These are phyloP conservation scores for Saxicola maurus DNA, from an alignment of 2,797 vertebrate species.

Conservation along the genomic window DNA sequence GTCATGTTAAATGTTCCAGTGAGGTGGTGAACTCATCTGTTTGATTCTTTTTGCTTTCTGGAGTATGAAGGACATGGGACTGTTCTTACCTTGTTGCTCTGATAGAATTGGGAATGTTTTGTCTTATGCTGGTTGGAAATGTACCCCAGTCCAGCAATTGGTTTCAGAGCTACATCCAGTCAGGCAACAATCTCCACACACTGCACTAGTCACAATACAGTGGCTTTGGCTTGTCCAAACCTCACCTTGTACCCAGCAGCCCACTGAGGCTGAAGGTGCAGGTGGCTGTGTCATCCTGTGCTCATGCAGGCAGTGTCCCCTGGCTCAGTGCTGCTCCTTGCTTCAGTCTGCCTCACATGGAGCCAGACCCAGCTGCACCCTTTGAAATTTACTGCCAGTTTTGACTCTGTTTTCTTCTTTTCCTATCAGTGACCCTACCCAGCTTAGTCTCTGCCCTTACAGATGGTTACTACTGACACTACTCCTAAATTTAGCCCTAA, in stretches of 20 bases:
- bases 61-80: background rate
- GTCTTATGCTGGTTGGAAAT: background rate
- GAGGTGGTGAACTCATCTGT: fast-evolving
- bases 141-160: background rate
- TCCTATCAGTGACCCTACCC: background rate
- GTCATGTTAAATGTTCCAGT: background rate
- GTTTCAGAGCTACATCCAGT: background rate
- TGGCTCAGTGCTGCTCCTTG: background rate
- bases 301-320: background rate
- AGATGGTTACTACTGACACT: background rate
- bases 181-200: background rate
- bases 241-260: background rate
- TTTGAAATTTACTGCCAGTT: background rate
- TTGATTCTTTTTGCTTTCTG: background rate
- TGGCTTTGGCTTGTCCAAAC: background rate
- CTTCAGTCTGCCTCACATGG: fast-evolving
- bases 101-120: background rate
- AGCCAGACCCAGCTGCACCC: background rate
- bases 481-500: slow-evolving; percentile 30
- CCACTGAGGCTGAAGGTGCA: background rate
- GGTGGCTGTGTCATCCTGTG: background rate
- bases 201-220: background rate
- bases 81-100: background rate
- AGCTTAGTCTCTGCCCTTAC: background rate
- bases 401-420: background rate